Evolutionary conservation across 1,140 invertebrate species (phyloP).

Genomic region (Drosophila pseudoobscura): DNA sequence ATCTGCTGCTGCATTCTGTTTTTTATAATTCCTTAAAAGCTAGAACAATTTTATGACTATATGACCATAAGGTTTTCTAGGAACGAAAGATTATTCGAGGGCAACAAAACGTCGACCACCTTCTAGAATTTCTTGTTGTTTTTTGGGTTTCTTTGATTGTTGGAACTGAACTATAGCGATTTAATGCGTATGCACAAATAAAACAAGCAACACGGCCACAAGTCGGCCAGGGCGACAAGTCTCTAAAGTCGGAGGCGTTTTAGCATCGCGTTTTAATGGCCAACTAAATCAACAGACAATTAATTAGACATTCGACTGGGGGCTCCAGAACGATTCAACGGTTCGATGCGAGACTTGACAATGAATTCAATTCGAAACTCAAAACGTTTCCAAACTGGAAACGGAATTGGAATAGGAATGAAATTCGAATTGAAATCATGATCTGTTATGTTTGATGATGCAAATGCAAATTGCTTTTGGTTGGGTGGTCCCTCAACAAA

Average conservation of each 20-base stretch:
- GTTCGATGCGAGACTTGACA: slow-evolving; percentile 15
- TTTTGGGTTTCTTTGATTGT: slow-evolving; percentile 62
- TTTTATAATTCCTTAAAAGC: too few species aligned
- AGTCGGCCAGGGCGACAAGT: slow-evolving; percentile 7
- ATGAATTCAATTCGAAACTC: slow-evolving; percentile 21
- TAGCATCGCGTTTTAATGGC: slow-evolving; percentile 54
- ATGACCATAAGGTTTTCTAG: too few species aligned
- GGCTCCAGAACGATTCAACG: slow-evolving; percentile 1
- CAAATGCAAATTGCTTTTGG: slow-evolving; percentile 75
- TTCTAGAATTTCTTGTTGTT: not conserved
- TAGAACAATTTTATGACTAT: too few species aligned
- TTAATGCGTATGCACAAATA: slow-evolving; percentile 64
- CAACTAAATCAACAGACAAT: slow-evolving; percentile 79
- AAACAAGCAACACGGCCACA: slow-evolving; percentile 42
- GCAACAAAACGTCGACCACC: too few species aligned
- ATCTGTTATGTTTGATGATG: slow-evolving; percentile 60
- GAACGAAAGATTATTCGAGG: too few species aligned
- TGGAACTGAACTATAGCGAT: slow-evolving; percentile 70
- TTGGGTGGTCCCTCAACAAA: slow-evolving; percentile 62
- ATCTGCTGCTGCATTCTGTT: too few species aligned
- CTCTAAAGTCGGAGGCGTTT: slow-evolving; percentile 55
- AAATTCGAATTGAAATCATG: slow-evolving; percentile 27
- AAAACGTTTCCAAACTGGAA: slow-evolving; percentile 45
- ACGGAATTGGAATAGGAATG: slow-evolving; percentile 14
- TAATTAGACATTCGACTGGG: slow-evolving; percentile 67